Conservation (phyloP, 2,113 vertebrate genomes). For the Gallinago paraguaiae region DNA sequence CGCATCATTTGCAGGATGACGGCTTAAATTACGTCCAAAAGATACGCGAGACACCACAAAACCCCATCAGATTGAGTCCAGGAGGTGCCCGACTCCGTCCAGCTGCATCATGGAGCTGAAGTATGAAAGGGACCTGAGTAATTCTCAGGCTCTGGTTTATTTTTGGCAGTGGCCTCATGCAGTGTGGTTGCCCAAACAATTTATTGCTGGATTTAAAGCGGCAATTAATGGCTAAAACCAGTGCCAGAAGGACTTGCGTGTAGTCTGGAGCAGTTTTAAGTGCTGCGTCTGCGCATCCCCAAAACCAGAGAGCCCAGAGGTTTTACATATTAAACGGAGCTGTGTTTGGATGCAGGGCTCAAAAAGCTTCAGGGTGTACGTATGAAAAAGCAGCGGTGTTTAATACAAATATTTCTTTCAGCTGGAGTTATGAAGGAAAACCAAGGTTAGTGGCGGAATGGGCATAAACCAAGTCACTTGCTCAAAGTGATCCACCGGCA, state of each 20-base stretch:
- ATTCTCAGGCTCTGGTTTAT: not conserved
- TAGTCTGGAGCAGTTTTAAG: not conserved
- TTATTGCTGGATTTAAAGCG: slow-evolving; percentile 31
- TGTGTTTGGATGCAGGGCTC: not conserved
- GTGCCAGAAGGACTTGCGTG: not conserved
- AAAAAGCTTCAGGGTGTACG: not conserved
- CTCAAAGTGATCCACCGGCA: accelerated
- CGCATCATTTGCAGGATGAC: not conserved
- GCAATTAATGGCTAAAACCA: slow-evolving; percentile 38
- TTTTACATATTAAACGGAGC: not conserved
- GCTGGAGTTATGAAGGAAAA: not conserved
- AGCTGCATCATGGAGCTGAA: not conserved
- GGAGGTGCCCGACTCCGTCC: not conserved
- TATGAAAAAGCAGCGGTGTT: not conserved
- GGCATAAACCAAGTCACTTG: not conserved
- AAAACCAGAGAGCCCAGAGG: not conserved
- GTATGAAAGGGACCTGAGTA: not conserved
- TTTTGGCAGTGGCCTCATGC: slow-evolving; percentile 11
- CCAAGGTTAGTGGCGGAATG: not conserved
- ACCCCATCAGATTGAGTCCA: not conserved
- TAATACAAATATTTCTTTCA: not conserved
- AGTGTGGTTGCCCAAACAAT: slow-evolving; percentile 24
- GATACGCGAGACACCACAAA: not conserved
- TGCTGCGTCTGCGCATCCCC: not conserved
- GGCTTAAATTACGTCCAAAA: not conserved